Percentiles rank a stretch among this genome's conserved stretches.
These are phyloP conservation scores for Aythya baeri DNA, from an alignment of 2,113 vertebrate genomes.

Conservation along the genomic window DNA sequence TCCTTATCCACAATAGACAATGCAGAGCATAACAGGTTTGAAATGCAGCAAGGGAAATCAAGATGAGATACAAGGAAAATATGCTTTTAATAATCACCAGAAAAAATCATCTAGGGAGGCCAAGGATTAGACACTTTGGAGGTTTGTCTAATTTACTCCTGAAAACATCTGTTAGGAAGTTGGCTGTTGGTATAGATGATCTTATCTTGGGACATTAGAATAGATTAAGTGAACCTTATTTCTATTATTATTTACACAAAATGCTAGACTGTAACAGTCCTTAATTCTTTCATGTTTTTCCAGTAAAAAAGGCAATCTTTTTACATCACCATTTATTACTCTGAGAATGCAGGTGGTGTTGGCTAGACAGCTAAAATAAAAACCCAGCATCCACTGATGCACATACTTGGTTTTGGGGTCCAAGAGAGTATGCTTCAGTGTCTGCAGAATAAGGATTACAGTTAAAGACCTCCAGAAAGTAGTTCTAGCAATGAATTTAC, in stretches of 20 bases:
- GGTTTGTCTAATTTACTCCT: neutral
- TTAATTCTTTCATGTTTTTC: slow-evolving; percentile 29
- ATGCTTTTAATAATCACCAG: neutral
- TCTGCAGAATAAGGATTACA: neutral
- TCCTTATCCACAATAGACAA: neutral
- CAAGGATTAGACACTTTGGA: neutral
- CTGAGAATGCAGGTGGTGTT: slow-evolving; percentile 8
- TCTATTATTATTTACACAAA: slow-evolving; percentile 25
- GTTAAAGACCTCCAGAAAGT: neutral
- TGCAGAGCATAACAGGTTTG: neutral
- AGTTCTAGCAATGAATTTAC: neutral
- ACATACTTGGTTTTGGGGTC: neutral
- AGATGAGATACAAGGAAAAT: slow-evolving; percentile 46
- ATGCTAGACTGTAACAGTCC: neutral
- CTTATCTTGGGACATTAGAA: slow-evolving; percentile 2
- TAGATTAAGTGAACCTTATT: neutral
- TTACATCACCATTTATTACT: neutral
- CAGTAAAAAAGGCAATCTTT: slow-evolving; percentile 2
- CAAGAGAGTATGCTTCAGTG: neutral
- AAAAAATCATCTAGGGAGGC: neutral
- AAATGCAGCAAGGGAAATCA: slow-evolving; percentile 22
- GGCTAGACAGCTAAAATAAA: slow-evolving; percentile 7
- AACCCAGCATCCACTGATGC: neutral
- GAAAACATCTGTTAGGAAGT: slow-evolving; percentile 49
- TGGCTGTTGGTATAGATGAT: neutral